phyloP scores from a whole-genome alignment of 2,797 vertebrate species.

The Eospalax fontanierii region DNA sequence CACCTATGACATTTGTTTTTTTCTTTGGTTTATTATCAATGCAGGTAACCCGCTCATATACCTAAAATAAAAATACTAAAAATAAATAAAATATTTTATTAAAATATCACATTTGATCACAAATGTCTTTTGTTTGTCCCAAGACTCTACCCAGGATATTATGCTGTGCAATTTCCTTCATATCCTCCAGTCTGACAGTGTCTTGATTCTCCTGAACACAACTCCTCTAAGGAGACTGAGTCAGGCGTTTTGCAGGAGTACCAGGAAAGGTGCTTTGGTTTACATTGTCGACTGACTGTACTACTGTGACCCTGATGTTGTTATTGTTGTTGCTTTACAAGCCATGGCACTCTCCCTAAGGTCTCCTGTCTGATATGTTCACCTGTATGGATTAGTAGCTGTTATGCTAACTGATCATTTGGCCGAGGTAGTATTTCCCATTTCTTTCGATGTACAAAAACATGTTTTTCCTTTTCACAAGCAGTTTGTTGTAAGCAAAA shows the following conservation, averaged over 20 bases:
- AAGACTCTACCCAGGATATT: not conserved
- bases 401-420: not conserved
- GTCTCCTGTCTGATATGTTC: not conserved
- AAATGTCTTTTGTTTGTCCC: not conserved
- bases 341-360: not conserved
- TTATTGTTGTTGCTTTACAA: too few relatives aligned
- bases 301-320: not conserved
- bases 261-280: not conserved
- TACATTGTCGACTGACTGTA: not conserved
- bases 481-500: not conserved
- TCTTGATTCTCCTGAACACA: not conserved
- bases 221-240: not conserved
- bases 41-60: too few relatives aligned
- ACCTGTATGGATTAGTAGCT: not conserved
- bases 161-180: not conserved
- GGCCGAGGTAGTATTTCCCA: not conserved
- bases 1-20: not conserved
- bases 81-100: too few relatives aligned
- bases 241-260: not conserved
- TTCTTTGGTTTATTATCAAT: not conserved
- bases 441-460: not conserved
- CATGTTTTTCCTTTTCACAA: not conserved
- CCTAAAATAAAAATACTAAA: too few relatives aligned
- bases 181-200: not conserved
- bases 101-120: not conserved